These are phyloP conservation scores for Caenorhabditis briggsae DNA, from an alignment of 1,140 invertebrate genomes.

Conservation along the genomic window DNA sequence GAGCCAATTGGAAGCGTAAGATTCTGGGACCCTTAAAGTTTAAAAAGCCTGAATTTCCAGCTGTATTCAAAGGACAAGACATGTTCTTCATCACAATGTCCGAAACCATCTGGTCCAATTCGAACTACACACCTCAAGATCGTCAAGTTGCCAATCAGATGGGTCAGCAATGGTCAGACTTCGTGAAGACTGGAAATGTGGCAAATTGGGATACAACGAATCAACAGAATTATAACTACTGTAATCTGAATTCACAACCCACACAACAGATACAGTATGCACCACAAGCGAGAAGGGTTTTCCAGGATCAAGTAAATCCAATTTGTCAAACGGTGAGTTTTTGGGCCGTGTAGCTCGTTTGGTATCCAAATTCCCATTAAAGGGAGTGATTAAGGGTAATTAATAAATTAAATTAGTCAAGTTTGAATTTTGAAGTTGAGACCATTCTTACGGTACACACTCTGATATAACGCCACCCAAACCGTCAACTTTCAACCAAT, in stretches of 20 bases:
- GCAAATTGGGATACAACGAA: conserved; percentile 61
- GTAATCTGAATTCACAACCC: conserved; percentile 54
- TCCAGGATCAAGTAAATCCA: conserved; percentile 61
- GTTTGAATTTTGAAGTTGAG: too few relatives aligned
- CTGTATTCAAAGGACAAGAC: conserved; percentile 61
- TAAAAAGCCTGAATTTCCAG: conserved; percentile 25
- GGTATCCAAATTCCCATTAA: too few relatives aligned
- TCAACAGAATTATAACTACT: conserved; percentile 61
- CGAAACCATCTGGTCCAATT: conserved; percentile 60
- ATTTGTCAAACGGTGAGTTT: conserved; percentile 53
- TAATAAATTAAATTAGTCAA: too few relatives aligned
- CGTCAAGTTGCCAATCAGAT: conserved; percentile 57
- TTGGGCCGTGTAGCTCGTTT: too few relatives aligned
- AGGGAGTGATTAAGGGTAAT: too few relatives aligned
- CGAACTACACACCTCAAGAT: conserved; percentile 52
- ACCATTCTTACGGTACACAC: too few relatives aligned
- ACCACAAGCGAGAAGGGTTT: conserved; percentile 53
- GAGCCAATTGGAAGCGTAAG: conserved; percentile 60
- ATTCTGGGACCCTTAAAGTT: not conserved
- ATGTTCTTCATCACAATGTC: conserved; percentile 59
- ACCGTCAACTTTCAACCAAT: too few relatives aligned
- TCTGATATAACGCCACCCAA: too few relatives aligned
- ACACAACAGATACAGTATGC: conserved; percentile 49
- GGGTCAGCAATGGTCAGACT: conserved; percentile 61
- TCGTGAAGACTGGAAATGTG: conserved; percentile 59